Evolutionary conservation across 2,113 vertebrate species (phyloP), one percentile per base, ranked within the genome.

Genomic region (Ancistrus triradiatus): DNA sequence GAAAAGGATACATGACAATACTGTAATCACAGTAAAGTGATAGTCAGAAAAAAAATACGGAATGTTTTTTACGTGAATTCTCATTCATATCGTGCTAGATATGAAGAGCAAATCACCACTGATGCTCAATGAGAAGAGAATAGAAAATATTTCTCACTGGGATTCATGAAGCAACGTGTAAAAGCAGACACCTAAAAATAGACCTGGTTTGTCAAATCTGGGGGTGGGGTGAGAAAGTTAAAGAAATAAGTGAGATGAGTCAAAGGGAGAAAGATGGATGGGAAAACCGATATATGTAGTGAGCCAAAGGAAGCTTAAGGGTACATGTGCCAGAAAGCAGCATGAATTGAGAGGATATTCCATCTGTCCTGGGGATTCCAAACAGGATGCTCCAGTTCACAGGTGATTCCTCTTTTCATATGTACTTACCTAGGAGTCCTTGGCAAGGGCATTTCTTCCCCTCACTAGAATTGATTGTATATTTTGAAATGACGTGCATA

Each of bases 161-260:
- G 25, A 18, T 21, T 27, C 62, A 53, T 14, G 4, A 3, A 65
- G 51, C 40, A 49, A 19, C 49, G 59, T 50, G 43, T 57, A 51
- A 58, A 59, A 48, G 42, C 61, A 37, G 13, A 53, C 25, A 28
- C 37, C 70, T 73, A 52, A 59, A 68, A 68, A 63, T 59, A 63
- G 33, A 72, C 19, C 17, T 15, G 18, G 19, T 22, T 17, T 63
- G 28, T 8, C 17, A 68, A 40, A 27, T 55, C 59, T 31, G 52
- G 42, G 35, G 46, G 33, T 28, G 33, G 52, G 40, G 17, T 68
- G 47, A 68, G 60, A 59, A 31, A 48, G 46, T 22, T 10, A 72
- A 21, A 62, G n/a, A 28, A 59, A 46, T 63, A 48, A 59, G 57
- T 65, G 48, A 53, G 56, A 60, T 48, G n/a, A n/a, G n/a, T n/a